Evolutionary conservation across 2,797 vertebrate genomes (phyloP).

Genomic region (Adrianichthys oophorus): DNA sequence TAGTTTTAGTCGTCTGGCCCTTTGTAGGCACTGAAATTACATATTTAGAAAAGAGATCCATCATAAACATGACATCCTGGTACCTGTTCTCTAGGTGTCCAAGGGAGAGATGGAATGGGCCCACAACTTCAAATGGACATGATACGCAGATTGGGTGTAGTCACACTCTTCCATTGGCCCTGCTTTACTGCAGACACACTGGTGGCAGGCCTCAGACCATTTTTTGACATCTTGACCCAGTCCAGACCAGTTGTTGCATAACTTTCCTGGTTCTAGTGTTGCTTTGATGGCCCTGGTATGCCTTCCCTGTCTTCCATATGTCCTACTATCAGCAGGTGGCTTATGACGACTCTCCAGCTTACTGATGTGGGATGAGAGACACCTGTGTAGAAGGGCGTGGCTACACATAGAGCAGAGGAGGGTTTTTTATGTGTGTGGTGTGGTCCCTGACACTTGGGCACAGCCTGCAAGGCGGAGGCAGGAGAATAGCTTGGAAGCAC

Average conservation of each 20-base stretch:
- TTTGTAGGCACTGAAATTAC: neutral
- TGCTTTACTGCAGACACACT: neutral
- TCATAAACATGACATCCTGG: slow-evolving; percentile 10
- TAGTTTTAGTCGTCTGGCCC: neutral
- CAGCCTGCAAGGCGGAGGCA: no score
- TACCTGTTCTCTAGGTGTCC: neutral
- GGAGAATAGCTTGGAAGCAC: no score
- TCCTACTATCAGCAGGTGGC: no score
- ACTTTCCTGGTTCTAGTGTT: neutral
- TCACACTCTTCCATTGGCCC: neutral
- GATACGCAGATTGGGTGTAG: neutral
- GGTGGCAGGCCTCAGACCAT: neutral
- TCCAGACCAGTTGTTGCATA: neutral
- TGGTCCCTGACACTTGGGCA: no score
- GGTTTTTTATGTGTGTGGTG: no score
- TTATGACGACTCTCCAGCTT: no score
- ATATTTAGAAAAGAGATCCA: slow-evolving; percentile 16
- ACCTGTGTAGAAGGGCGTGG: no score
- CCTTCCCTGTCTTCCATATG: neutral
- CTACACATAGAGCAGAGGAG: no score
- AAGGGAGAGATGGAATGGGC: slow-evolving; percentile 6
- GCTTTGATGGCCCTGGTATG: neutral
- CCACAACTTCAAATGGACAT: slow-evolving; percentile 11
- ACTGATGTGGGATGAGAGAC: no score
- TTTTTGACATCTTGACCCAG: neutral